Base-by-base conservation (phyloP, 2,888 invertebrate genomes). In the Diogma glabrata region DNA sequence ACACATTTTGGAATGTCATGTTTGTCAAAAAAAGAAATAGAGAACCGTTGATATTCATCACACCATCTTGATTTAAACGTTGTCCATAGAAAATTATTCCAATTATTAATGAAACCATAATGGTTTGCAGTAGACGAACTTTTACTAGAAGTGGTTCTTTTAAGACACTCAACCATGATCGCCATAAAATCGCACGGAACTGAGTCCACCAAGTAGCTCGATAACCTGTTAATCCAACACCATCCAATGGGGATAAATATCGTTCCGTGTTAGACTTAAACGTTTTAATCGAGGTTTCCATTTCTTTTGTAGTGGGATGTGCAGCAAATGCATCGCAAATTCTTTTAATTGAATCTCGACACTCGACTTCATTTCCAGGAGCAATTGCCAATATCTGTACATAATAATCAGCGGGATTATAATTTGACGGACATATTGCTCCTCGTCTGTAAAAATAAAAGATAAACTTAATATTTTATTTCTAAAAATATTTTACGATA, bases 1-100 rank as follows among this genome's bases (percentile, higher is more conserved):
- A 93, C n/a, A 92, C 83, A 67, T 92, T 93, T 62, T 91, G 89
- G 69, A 94, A 93, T 6, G 93, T 93, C 84, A 92, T 87, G 64
- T 90, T 92, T 14, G 89, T 89, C 47, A 92, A 76, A 65, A 92
- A 85, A 63, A 93, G 81, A 67, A 92, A 94, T 51, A 94, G 75
- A 22, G 87, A 90, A 40, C 94, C 94, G 64, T 92, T 94, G 57
- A 94, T 88, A 67, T 95, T 95, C 83, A 88, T 87, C 1, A 94
- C 89, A 2, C 90, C 94, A 61, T 87, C 87, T 67, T 89, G 88
- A 64, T 86, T 82, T 50, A 87, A 65, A 53, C 77, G 71, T 66
- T 93, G 90, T 0, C 86, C 84, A 64, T 84, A 84, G 70, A 90
- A 96, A 57, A 96, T 85, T 47, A 90, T 70, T 3, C 93, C 93